phyloP scores from a whole-genome alignment of 1,140 invertebrate species.

The Venturia canescens region DNA sequence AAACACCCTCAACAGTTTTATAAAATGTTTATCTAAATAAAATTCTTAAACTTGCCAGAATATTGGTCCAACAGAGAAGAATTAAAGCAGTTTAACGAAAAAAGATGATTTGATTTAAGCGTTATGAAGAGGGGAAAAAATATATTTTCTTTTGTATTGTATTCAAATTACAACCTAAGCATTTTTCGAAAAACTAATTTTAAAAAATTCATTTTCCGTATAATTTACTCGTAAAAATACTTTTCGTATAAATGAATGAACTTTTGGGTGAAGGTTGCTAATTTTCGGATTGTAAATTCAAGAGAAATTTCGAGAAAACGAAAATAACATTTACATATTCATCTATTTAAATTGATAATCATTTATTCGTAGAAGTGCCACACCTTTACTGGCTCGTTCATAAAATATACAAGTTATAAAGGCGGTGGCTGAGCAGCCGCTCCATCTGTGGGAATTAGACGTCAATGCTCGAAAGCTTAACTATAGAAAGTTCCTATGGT shows the following conservation, averaged over 20 bases:
- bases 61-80: no score
- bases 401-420: neutral
- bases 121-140: no score
- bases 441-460: slow-evolving; percentile 2
- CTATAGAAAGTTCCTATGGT: neutral
- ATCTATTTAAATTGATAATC: neutral
- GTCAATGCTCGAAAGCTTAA: neutral
- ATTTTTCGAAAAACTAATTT: no score
- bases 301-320: neutral
- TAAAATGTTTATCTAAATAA: no score
- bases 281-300: neutral
- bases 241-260: neutral
- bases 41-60: no score
- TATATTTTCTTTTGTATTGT: no score
- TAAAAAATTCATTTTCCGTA: no score
- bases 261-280: neutral
- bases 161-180: no score
- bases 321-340: neutral
- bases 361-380: neutral
- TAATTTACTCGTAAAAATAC: neutral
- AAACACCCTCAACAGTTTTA: no score
- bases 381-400: neutral
- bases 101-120: no score
- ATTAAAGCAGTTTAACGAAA: no score
- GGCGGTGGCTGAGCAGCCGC: slow-evolving; percentile 7